phyloP scores from a whole-genome alignment of 1,140 invertebrate genomes.

The Pseudomyrmex cubaensis region DNA sequence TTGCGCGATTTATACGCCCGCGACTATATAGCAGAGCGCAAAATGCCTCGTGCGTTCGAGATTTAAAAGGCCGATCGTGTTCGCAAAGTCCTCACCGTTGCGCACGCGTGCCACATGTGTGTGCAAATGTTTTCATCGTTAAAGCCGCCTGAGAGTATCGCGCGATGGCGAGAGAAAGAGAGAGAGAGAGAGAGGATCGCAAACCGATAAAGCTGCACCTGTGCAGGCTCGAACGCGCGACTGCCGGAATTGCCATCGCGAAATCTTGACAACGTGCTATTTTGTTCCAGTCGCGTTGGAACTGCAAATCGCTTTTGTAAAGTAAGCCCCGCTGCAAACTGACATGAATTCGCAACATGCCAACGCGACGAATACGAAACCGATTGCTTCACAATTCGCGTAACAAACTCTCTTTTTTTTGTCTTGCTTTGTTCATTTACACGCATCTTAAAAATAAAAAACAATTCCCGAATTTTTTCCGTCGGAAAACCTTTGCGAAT shows the following conservation, averaged over 20 bases:
- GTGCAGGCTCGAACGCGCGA: constrained; percentile 1
- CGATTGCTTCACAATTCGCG: constrained; percentile 38
- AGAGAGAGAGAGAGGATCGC: constrained; percentile 17
- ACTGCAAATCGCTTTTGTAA: constrained; percentile 53
- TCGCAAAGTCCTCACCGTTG: not conserved
- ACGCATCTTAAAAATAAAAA: not conserved
- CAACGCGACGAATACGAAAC: constrained; percentile 42
- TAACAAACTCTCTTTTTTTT: constrained; percentile 8
- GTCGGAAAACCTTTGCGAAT: not conserved
- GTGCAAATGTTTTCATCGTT: constrained; percentile 50
- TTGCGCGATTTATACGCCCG: constrained; percentile 41
- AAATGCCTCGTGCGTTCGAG: constrained; percentile 6
- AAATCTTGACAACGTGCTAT: constrained; percentile 38
- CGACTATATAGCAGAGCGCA: not conserved
- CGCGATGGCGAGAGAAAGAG: not conserved
- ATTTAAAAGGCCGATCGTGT: constrained; percentile 23
- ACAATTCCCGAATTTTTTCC: too few species aligned
- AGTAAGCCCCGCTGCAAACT: constrained; percentile 18
- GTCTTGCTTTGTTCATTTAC: not conserved
- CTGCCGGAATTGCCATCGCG: constrained; percentile 23
- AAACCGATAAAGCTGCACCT: constrained; percentile 34
- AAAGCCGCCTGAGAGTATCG: constrained; percentile 2
- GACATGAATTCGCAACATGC: constrained; percentile 37
- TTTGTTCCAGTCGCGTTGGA: constrained; percentile 25
- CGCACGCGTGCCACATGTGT: constrained; percentile 3